Conservation (phyloP, 2,888 invertebrate genomes). For the Pseudococcus longispinus region DNA sequence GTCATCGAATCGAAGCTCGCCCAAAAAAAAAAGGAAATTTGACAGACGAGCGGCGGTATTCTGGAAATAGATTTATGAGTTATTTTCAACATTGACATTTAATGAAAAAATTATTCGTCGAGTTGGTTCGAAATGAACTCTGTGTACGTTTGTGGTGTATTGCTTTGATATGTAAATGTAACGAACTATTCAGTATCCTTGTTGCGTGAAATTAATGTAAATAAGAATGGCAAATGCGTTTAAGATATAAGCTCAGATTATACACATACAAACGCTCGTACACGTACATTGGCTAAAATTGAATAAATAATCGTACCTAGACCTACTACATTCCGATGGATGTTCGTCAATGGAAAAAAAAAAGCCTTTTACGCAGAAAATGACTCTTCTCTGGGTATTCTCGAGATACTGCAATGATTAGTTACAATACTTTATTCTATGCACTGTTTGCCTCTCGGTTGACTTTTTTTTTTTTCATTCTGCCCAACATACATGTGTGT, state of each 20-base stretch:
- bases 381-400: background rate
- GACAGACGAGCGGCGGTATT: background rate
- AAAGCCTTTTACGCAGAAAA: background rate
- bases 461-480: background rate
- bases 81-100: slow-evolving; percentile 6
- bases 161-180: background rate
- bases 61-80: background rate
- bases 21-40: background rate
- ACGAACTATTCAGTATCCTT: background rate
- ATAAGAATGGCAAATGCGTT: background rate
- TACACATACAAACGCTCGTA: background rate
- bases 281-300: background rate
- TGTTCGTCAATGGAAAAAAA: background rate
- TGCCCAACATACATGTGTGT: background rate
- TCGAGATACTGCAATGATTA: background rate
- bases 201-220: slow-evolving; percentile 22
- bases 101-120: background rate
- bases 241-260: background rate
- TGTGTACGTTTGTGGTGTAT: background rate
- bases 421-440: background rate
- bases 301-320: background rate
- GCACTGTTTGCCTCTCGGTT: background rate
- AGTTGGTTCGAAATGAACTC: background rate
- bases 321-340: background rate
- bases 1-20: background rate